A percentile compares a stretch with the other conserved stretches of the same genome.
These are phyloP conservation scores for Strigamia maritima DNA, from an alignment of 2,888 invertebrate genomes.

Conservation along the genomic window DNA sequence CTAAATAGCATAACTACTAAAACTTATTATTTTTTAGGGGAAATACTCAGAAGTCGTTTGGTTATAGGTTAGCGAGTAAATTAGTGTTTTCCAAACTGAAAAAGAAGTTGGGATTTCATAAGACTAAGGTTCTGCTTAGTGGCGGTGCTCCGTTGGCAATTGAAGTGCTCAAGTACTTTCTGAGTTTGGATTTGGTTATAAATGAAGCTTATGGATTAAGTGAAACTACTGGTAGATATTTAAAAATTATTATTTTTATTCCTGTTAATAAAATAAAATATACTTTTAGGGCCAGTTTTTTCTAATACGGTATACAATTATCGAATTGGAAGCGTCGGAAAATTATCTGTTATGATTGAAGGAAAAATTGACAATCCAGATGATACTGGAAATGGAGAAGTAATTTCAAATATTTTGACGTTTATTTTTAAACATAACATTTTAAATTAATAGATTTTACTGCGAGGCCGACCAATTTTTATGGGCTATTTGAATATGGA, in stretches of 20 bases:
- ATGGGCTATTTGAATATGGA: slow-evolving; percentile 82
- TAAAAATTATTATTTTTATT: too few relatives aligned
- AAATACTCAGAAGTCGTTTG: neutral
- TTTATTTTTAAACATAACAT: neutral
- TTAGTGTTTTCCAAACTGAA: neutral
- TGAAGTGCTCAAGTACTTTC: neutral
- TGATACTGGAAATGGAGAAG: slow-evolving; percentile 73
- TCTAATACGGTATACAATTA: slow-evolving; percentile 45
- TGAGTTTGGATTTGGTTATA: neutral
- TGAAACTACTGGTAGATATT: neutral
- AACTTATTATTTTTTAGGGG: neutral
- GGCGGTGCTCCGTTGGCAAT: neutral
- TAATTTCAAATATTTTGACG: slow-evolving; percentile 45
- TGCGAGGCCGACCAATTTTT: slow-evolving; percentile 81
- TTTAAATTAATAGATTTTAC: slow-evolving; percentile 61
- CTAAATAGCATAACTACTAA: neutral
- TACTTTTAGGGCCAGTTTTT: neutral
- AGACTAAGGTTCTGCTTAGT: neutral
- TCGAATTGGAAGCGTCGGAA: slow-evolving; percentile 70
- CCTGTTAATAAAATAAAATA: too few relatives aligned
- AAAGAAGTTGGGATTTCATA: neutral
- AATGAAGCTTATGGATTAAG: neutral
- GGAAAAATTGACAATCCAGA: slow-evolving; percentile 69
- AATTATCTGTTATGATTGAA: slow-evolving; percentile 64
- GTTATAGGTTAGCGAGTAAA: neutral